phyloP scores from a whole-genome alignment of 2,113 vertebrate species.

The Orycteropus afer region DNA sequence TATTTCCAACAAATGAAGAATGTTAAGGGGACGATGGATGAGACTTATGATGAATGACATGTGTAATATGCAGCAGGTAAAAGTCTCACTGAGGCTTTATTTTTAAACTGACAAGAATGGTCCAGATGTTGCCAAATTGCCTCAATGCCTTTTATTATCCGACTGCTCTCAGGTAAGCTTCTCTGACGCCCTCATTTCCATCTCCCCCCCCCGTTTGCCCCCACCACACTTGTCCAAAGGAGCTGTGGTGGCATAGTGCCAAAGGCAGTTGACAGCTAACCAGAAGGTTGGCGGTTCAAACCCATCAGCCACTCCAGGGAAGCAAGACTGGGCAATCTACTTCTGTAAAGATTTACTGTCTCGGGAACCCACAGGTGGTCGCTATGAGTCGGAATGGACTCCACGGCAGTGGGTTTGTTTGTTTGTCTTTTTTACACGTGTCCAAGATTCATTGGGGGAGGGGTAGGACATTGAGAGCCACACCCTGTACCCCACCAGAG shows the following conservation, averaged over 20 bases:
- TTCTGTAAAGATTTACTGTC: no score
- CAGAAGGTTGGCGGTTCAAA: no score
- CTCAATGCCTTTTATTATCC: neutral
- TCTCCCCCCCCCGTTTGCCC: constrained; percentile 31
- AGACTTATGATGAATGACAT: neutral
- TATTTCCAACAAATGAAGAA: constrained; percentile 62
- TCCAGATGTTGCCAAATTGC: constrained; percentile 35
- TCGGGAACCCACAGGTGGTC: no score
- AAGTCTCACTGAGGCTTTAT: constrained; percentile 41
- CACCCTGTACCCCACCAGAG: neutral
- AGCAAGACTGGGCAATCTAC: no score
- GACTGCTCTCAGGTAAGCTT: constrained; percentile 61
- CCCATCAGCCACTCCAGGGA: no score
- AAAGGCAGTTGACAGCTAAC: no score
- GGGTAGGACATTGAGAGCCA: neutral
- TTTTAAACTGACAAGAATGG: constrained; percentile 50
- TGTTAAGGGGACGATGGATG: neutral
- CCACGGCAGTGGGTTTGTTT: no score
- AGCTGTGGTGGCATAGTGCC: no score
- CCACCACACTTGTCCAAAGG: constrained; percentile 71
- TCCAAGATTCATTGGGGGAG: neutral
- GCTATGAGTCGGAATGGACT: no score
- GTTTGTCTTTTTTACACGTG: no score
- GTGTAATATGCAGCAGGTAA: neutral
- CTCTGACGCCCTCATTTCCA: neutral